Base-by-base conservation (phyloP, 2,797 vertebrate species). In the Macroramphosus scolopax region DNA sequence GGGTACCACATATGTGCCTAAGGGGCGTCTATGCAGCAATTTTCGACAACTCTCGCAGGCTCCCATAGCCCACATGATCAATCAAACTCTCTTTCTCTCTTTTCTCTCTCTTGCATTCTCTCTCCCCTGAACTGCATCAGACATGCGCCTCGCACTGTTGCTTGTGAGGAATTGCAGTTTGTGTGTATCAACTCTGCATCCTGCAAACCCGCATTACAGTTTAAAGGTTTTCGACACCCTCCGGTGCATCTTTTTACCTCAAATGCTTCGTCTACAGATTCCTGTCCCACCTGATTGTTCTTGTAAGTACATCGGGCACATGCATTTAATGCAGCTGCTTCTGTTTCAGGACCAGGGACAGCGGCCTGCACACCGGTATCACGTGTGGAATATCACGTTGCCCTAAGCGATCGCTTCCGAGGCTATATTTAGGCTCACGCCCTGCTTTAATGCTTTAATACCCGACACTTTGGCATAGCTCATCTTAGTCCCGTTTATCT, bases 1-100 rank as follows among this genome's bases (percentile, higher is more conserved):
- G 61, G 71, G 66, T 75, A 78, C 73, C 70, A 80, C 74, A 83
- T 83, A 75, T 80, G 65, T 74, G 78, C 77, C 72, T 82, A 54
- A 83, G 83, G 81, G 84, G 87, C 83, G 83, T 88, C 85, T 89
- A 85, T 90, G 89, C 89, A 85, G 87, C 86, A 89, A 79, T 87
- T 88, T 85, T 85, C 77, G 75, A 78, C 84, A 86, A 87, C 80
- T 85, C 82, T 88, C 73, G 77, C 82, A 84, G 79, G 76, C 76
- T 87, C 79, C 76, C 79, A 78, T 84, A 77, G 72, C 80, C 75
- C 83, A 85, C 84, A 86, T 83, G 80, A 87, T 88, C 85, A 78
- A 86, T 87, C 86, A 87, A 88, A 83, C 78, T 81, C 81, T 78
- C 78, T 85, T 83, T 76, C 75, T 72, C 69, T 66, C 58, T 40